These are phyloP conservation scores for Phoronis australis DNA, from an alignment of 2,888 invertebrate genomes.

Conservation along the genomic window DNA sequence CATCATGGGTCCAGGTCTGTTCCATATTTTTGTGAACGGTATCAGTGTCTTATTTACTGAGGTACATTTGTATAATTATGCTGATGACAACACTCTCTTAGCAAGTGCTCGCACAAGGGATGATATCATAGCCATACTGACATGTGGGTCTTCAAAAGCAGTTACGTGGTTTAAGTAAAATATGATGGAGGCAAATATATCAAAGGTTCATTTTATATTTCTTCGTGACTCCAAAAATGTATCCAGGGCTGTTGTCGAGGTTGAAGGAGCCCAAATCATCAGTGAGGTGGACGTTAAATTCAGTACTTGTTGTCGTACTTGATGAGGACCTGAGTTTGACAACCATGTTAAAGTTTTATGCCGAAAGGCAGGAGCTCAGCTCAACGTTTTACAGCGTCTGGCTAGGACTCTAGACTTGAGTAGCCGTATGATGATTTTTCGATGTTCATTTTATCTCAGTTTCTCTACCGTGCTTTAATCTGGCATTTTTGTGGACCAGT, in stretches of 20 bases:
- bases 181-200: background rate
- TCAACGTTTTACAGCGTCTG: background rate
- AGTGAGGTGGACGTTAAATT: background rate
- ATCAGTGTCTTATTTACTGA: background rate
- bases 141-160: background rate
- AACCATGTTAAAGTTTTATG: background rate
- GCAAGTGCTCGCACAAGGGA: background rate
- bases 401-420: background rate
- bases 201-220: background rate
- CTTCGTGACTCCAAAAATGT: background rate
- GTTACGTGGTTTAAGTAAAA: background rate
- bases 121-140: background rate
- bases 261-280: background rate
- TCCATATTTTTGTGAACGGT: slow-evolving; percentile 1
- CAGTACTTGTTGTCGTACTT: background rate
- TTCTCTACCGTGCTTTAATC: background rate
- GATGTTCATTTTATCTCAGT: background rate
- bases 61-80: background rate
- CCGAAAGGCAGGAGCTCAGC: background rate
- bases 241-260: background rate
- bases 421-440: background rate
- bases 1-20: slow-evolving; percentile 1
- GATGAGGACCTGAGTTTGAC: background rate
- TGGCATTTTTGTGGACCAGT: background rate
- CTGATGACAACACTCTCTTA: slow-evolving; percentile 1